Conservation (phyloP, 2,888 invertebrate genomes). For the Papilio protenor region DNA sequence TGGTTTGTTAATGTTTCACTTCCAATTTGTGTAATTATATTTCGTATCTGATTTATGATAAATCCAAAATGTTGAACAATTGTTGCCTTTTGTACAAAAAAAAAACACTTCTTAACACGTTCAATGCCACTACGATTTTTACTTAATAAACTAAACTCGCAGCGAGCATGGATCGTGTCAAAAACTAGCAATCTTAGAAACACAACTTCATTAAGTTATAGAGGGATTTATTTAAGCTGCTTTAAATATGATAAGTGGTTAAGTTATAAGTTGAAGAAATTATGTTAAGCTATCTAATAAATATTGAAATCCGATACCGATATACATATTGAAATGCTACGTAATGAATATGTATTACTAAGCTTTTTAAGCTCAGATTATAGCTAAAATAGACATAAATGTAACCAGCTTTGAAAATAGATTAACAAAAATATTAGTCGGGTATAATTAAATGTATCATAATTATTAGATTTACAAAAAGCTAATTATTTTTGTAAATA, state of each 20-base stretch:
- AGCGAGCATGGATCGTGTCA: background rate
- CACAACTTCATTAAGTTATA: background rate
- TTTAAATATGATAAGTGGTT: background rate
- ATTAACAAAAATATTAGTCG: background rate
- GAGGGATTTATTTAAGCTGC: slow-evolving; percentile 1
- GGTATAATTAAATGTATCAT: background rate
- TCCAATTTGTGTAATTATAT: background rate
- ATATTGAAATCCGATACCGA: background rate
- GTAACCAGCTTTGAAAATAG: background rate
- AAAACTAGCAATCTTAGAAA: background rate
- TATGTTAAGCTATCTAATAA: background rate
- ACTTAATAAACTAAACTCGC: background rate
- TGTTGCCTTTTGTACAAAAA: background rate
- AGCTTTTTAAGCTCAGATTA: background rate
- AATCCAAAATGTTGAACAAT: background rate
- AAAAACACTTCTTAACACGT: background rate
- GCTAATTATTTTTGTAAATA: slow-evolving; percentile 3
- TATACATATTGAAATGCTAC: background rate
- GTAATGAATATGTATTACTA: background rate
- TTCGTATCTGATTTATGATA: background rate
- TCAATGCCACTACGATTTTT: background rate
- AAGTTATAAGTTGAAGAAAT: background rate
- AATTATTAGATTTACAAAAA: background rate
- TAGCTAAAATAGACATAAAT: background rate
- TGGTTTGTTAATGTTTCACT: background rate